Evolutionary conservation across 2,113 vertebrate genomes (phyloP).

Genomic region (Microcebus tavaratra): DNA sequence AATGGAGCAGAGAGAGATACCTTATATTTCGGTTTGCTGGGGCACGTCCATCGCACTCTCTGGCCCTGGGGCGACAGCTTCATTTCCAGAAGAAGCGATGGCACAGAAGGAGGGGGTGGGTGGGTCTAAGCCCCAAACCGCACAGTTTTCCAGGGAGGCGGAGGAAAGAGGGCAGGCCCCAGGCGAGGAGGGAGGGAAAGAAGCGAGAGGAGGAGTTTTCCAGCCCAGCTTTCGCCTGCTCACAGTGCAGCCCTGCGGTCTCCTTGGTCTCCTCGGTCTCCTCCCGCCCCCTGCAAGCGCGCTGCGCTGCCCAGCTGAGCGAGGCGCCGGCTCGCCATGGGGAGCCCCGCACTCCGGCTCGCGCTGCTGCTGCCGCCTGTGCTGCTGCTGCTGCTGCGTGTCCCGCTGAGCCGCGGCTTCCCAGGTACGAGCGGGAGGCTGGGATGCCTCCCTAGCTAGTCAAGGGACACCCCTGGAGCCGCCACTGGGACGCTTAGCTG

Average conservation of each 20-base stretch:
- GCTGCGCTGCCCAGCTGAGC: not conserved
- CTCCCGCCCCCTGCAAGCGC: conserved; percentile 50
- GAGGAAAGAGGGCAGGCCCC: conserved; percentile 41
- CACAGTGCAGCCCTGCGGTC: conserved; percentile 50
- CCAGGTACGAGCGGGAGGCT: conserved; percentile 73
- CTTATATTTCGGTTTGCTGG: not conserved
- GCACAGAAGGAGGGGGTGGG: not conserved
- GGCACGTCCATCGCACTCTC: not conserved
- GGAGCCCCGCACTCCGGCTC: conserved; percentile 68
- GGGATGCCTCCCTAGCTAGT: not conserved
- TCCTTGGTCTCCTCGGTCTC: conserved; percentile 20
- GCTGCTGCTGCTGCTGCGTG: conserved; percentile 20
- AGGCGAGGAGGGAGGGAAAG: conserved; percentile 6
- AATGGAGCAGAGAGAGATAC: not conserved
- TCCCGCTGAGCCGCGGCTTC: conserved; percentile 54
- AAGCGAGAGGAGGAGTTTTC: conserved; percentile 79
- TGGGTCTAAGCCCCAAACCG: conserved; percentile 18
- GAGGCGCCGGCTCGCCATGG: conserved; percentile 73
- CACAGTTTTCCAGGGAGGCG: conserved; percentile 40
- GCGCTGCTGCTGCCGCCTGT: conserved; percentile 55
- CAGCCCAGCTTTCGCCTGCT: not conserved
- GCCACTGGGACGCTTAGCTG: not conserved
- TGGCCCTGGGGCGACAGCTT: not conserved
- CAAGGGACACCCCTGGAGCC: not conserved
- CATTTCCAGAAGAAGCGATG: not conserved